Evolutionary conservation across 2,888 invertebrate genomes (phyloP).

Genomic region (Thysanoteuthis rhombus): DNA sequence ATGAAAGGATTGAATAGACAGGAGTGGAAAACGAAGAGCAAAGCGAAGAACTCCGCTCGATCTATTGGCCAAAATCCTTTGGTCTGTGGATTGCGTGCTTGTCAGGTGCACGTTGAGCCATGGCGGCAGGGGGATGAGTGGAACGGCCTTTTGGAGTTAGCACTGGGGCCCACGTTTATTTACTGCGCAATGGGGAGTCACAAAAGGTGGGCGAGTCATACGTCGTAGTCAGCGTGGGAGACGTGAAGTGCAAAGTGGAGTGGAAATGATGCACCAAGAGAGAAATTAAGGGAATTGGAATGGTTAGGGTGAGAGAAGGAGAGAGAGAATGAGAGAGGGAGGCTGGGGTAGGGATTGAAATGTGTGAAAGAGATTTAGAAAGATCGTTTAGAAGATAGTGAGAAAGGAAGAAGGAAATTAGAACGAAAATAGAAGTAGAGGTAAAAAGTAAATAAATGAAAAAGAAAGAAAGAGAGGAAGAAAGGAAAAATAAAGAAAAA

Average conservation of each 20-base stretch:
- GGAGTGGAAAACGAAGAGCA: background rate
- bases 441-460: background rate
- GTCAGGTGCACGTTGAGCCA: background rate
- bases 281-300: background rate
- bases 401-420: background rate
- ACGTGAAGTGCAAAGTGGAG: constrained; percentile 12
- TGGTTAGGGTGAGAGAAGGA: background rate
- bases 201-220: constrained; percentile 12
- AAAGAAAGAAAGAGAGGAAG: background rate
- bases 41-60: background rate
- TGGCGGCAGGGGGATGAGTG: background rate
- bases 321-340: background rate
- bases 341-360: background rate
- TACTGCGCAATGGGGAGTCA: background rate
- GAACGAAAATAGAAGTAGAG: background rate
- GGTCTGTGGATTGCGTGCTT: background rate
- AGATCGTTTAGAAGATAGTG: background rate
- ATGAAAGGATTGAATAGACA: background rate
- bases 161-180: background rate
- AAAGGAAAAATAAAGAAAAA: background rate
- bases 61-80: background rate
- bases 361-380: background rate
- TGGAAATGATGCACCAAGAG: background rate
- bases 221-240: background rate
- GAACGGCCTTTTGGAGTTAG: constrained; percentile 12